Base-by-base conservation (phyloP, 2,113 vertebrate genomes). In the Amphiprion percula region DNA sequence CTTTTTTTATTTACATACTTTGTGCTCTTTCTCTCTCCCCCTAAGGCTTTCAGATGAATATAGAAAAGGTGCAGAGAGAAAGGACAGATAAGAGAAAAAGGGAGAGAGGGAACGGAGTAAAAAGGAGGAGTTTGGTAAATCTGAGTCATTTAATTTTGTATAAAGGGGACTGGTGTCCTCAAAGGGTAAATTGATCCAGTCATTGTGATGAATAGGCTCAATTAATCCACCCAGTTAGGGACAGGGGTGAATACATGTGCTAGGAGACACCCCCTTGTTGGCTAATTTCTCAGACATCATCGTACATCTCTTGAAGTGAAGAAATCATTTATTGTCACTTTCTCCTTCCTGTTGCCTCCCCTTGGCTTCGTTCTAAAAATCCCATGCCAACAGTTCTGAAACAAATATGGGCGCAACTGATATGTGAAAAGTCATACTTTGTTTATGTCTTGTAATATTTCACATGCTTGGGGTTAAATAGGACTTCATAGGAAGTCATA, bases 121-220 rank as follows among this genome's bases (percentile, higher is more conserved):
- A 60, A 21, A 64, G 30, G 46, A 76, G 63, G 67, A 68, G 72
- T 76, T 69, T 41, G 33, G 54, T 53, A 67, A 80, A 82, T 77
- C 54, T 83, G 50, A 88, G 68, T 80, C 76, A 83, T 82, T 86
- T 85, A 21, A 82, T 85, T 81, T 59, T 77, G 60, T 70, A 75
- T 72, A 68, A 61, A 54, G 30, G 66, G 66, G 56, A 30, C 64
- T 23, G 10, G 53, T 68, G 28, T 82, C 67, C 79, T 88, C 63
- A 80, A 79, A 80, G 71, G 79, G 67, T 91, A 87, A 93, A 90
- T 83, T 75, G 83, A 88, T 89, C 80, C 71, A 83, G 83, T 90
- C 84, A 87, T 28, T 44, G 65, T 90, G 91, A 92, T 88, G 65
- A 92, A 93, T 92, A 72, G 74, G 59, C 68, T 82, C 84, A 76